Evolutionary conservation across 2,888 invertebrate genomes (phyloP).

Genomic region (Drosophila meridiana): DNA sequence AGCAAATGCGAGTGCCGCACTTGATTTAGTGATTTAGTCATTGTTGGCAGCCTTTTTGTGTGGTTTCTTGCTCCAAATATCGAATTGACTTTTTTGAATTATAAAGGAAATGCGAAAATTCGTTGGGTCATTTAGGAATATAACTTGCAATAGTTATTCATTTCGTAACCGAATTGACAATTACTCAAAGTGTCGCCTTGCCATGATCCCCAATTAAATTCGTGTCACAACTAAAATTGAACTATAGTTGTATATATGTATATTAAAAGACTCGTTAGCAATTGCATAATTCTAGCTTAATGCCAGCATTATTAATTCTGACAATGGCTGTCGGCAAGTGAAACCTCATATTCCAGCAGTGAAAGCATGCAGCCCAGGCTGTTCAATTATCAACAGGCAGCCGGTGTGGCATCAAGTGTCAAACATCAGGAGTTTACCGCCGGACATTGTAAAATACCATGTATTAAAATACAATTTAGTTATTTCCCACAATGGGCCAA

Average conservation of each 20-base stretch:
- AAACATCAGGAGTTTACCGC: background rate
- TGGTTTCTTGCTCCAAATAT: constrained; percentile 16
- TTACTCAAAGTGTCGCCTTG: background rate
- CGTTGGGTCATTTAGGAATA: background rate
- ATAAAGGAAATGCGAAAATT: background rate
- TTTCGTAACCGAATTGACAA: background rate
- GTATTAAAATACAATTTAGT: background rate
- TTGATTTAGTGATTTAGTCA: constrained; percentile 67
- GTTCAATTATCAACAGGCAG: constrained; percentile 4
- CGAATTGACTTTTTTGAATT: constrained; percentile 21
- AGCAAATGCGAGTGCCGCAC: constrained; percentile 9
- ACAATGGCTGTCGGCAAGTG: background rate
- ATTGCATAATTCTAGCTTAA: background rate
- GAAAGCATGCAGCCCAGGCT: background rate
- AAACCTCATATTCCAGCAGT: background rate
- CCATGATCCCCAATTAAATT: background rate
- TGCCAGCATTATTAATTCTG: background rate
- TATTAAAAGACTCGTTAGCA: background rate
- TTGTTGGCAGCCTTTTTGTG: constrained; percentile 45
- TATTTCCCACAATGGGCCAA: too few relatives aligned
- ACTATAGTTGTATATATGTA: background rate
- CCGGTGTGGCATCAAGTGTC: constrained; percentile 16
- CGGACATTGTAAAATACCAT: constrained; percentile 2
- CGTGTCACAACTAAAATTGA: background rate
- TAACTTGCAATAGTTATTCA: background rate